These are phyloP conservation scores for Sciurus carolinensis DNA, from an alignment of 2,797 vertebrate genomes.

Conservation along the genomic window DNA sequence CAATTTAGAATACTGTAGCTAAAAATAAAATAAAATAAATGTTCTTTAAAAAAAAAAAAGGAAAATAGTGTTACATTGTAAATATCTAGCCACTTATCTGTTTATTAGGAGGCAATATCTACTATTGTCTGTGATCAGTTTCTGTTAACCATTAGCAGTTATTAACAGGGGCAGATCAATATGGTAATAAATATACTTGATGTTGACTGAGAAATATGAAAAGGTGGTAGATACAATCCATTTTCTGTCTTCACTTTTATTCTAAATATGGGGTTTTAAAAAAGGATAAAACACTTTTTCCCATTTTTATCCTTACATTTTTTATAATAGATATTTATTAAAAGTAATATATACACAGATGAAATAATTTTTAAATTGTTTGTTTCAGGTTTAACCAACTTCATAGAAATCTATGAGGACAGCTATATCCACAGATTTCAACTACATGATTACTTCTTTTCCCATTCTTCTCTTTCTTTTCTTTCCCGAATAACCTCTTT, in stretches of 20 bases:
- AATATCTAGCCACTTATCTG: background rate
- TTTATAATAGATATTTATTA: conserved; percentile 87
- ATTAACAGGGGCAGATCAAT: background rate
- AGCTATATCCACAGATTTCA: conserved; percentile 45
- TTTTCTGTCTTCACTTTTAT: conserved; percentile 10
- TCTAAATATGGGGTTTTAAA: background rate
- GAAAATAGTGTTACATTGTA: background rate
- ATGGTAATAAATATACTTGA: background rate
- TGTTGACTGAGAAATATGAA: background rate
- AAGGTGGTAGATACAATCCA: background rate
- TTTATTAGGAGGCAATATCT: background rate
- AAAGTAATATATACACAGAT: conserved; percentile 81
- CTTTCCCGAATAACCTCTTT: conserved; percentile 96
- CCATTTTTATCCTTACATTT: background rate
- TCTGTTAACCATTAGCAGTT: background rate
- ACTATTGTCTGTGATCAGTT: background rate
- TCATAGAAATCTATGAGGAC: conserved; percentile 71
- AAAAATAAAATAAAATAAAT: background rate
- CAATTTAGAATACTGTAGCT: background rate
- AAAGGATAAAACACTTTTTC: background rate
- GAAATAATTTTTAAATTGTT: conserved; percentile 73
- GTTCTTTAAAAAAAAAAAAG: background rate
- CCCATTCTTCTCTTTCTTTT: conserved; percentile 95
- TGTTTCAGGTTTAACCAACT: conserved; percentile 68
- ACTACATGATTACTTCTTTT: conserved; percentile 91